A percentile compares a stretch with the other conserved stretches of the same genome.
These are phyloP conservation scores for Tetragonula carbonaria DNA, from an alignment of 2,888 invertebrate genomes.

Conservation along the genomic window DNA sequence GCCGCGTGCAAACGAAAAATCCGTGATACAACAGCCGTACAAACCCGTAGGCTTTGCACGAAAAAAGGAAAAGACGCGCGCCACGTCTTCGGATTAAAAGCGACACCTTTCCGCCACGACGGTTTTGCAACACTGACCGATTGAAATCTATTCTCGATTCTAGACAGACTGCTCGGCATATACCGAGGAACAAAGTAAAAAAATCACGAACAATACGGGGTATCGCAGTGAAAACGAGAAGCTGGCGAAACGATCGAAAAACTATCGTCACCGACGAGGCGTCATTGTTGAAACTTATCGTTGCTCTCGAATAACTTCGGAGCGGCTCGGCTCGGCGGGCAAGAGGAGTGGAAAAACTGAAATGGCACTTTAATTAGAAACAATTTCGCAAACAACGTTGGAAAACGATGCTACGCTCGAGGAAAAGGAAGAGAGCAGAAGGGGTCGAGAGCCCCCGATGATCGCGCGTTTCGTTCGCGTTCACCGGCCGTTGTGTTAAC, in stretches of 20 bases:
- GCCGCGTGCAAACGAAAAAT: conserved; percentile 48
- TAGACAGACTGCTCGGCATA: not conserved
- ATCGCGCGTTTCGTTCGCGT: conserved; percentile 37
- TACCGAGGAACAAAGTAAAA: not conserved
- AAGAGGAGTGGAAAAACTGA: conserved; percentile 13
- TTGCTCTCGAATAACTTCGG: not conserved
- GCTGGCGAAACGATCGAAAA: not conserved
- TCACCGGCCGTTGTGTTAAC: conserved; percentile 1
- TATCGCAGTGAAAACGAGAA: not conserved
- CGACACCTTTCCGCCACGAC: conserved; percentile 29
- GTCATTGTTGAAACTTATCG: conserved; percentile 13
- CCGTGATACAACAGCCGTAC: conserved; percentile 4
- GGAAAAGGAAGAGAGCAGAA: not conserved
- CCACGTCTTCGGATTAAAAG: conserved; percentile 33
- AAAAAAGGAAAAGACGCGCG: conserved; percentile 18
- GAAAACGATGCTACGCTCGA: conserved; percentile 49
- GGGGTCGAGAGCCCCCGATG: conserved; percentile 3
- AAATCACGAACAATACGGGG: not conserved
- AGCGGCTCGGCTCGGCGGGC: too few relatives aligned
- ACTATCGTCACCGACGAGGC: not conserved
- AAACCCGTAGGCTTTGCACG: conserved; percentile 42
- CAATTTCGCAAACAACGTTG: conserved; percentile 54
- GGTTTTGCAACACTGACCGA: conserved; percentile 21
- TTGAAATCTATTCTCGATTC: not conserved
- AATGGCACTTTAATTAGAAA: conserved; percentile 60